Conservation (phyloP, 2,797 vertebrate genomes). For the Calcarius lapponicus region DNA sequence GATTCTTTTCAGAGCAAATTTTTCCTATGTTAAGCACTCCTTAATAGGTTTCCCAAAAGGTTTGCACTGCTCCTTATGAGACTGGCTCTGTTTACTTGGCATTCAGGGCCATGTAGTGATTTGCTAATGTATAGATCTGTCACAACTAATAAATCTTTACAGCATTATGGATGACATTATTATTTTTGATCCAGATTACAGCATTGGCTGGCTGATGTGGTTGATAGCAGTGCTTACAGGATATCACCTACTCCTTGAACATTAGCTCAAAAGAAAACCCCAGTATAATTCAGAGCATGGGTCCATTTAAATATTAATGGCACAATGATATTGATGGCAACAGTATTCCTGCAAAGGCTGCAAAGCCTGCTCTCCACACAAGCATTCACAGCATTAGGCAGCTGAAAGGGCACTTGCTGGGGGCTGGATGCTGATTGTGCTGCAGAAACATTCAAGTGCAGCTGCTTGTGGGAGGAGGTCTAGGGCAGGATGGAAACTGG, state of each 20-base stretch:
- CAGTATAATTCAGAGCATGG: slow-evolving; percentile 37
- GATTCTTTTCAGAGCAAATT: not conserved
- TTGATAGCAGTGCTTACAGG: slow-evolving; percentile 35
- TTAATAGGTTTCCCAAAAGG: not conserved
- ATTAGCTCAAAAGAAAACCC: slow-evolving; percentile 1
- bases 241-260: slow-evolving; percentile 21
- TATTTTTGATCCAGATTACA: slow-evolving; percentile 73
- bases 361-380: not conserved
- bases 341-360: not conserved
- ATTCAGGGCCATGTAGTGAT: slow-evolving; percentile 48
- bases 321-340: slow-evolving; percentile 29
- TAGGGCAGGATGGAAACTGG: not conserved
- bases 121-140: slow-evolving; percentile 66
- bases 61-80: not conserved
- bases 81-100: slow-evolving; percentile 1
- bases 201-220: slow-evolving; percentile 8
- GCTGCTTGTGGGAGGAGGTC: not conserved
- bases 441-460: not conserved
- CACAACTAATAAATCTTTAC: slow-evolving; percentile 68
- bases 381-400: slow-evolving; percentile 4
- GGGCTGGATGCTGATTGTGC: not conserved
- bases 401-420: slow-evolving; percentile 6
- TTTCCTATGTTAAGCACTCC: not conserved
- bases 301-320: slow-evolving; percentile 67
- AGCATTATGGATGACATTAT: slow-evolving; percentile 68